Evolutionary conservation across 2,797 vertebrate species (phyloP).

Genomic region (Pseudomugil gertrudae): DNA sequence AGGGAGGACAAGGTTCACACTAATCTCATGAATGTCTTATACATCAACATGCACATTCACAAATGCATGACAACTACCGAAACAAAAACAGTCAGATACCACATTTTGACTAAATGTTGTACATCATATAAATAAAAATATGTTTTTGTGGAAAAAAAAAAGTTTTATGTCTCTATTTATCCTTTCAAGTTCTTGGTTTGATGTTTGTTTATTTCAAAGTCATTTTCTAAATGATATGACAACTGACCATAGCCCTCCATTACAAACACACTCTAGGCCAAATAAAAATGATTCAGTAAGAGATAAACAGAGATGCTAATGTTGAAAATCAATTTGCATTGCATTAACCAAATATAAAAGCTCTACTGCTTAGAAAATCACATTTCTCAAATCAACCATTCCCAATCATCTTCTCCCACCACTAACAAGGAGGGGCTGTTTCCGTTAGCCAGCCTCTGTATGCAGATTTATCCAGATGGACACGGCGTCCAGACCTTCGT

Average conservation of each 20-base stretch:
- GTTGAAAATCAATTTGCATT: conserved; percentile 78
- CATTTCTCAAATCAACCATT: conserved; percentile 73
- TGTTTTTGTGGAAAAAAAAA: conserved; percentile 3
- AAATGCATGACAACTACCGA: conserved; percentile 38
- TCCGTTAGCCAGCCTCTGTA: conserved; percentile 74
- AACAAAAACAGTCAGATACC: conserved; percentile 34
- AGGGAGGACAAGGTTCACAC: conserved; percentile 67
- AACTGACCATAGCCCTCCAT: conserved; percentile 46
- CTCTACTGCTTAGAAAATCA: conserved; percentile 75
- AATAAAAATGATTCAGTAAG: conserved; percentile 69
- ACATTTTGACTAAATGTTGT: conserved; percentile 13
- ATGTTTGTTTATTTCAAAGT: conserved; percentile 43
- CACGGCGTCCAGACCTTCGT: conserved; percentile 74
- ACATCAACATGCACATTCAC: conserved; percentile 25
- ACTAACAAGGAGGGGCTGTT: conserved; percentile 55
- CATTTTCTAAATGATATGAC: conserved; percentile 45
- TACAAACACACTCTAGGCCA: conserved; percentile 46
- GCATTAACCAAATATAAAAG: conserved; percentile 72
- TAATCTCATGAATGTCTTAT: conserved; percentile 68
- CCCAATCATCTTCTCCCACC: conserved; percentile 52
- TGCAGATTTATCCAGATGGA: conserved; percentile 85
- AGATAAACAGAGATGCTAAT: conserved; percentile 63
- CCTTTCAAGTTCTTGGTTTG: conserved; percentile 39
- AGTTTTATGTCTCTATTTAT: conserved; percentile 7
- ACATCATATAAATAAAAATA: conserved; percentile 23